Percentiles rank a stretch among this genome's conserved stretches.
phyloP scores from a whole-genome alignment of 2,797 vertebrate species.

The Etheostoma nigrum region DNA sequence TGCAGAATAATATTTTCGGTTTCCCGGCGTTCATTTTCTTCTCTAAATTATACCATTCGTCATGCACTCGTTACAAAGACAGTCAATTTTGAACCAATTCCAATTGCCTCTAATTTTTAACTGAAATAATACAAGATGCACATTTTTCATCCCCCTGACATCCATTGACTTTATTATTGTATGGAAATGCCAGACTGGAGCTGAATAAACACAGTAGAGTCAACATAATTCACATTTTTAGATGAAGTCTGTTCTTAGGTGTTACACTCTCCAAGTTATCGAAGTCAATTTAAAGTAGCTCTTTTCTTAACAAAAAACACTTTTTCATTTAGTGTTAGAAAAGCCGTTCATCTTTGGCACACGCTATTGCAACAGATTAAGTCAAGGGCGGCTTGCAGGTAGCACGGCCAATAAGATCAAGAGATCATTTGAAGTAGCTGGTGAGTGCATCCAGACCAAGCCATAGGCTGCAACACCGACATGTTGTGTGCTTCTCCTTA shows the following conservation, averaged over 20 bases:
- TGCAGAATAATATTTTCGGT: slow-evolving; percentile 80
- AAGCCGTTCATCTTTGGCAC: slow-evolving; percentile 40
- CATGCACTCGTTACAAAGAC: slow-evolving; percentile 85
- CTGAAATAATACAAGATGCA: slow-evolving; percentile 80
- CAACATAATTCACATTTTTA: slow-evolving; percentile 67
- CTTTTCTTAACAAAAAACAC: slow-evolving; percentile 14
- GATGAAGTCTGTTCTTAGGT: slow-evolving; percentile 57
- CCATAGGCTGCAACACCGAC: slow-evolving; percentile 73
- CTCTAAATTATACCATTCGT: slow-evolving; percentile 85
- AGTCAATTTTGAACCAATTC: slow-evolving; percentile 84
- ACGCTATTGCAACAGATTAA: slow-evolving; percentile 18
- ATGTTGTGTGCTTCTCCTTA: slow-evolving; percentile 81
- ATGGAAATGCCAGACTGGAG: slow-evolving; percentile 68
- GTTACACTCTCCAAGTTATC: slow-evolving; percentile 44
- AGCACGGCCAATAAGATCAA: slow-evolving; percentile 9
- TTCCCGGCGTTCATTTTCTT: slow-evolving; percentile 82
- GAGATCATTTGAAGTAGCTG: slow-evolving; percentile 44
- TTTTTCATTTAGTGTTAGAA: slow-evolving; percentile 44
- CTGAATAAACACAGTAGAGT: slow-evolving; percentile 75
- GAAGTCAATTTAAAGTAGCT: slow-evolving; percentile 34
- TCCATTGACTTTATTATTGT: slow-evolving; percentile 79
- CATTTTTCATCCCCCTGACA: slow-evolving; percentile 81
- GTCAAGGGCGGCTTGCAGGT: slow-evolving; percentile 18
- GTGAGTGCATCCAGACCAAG: slow-evolving; percentile 45
- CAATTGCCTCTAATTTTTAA: slow-evolving; percentile 82